Conservation (phyloP, 2,797 vertebrate species). For the Arrhamphus sclerolepis region DNA sequence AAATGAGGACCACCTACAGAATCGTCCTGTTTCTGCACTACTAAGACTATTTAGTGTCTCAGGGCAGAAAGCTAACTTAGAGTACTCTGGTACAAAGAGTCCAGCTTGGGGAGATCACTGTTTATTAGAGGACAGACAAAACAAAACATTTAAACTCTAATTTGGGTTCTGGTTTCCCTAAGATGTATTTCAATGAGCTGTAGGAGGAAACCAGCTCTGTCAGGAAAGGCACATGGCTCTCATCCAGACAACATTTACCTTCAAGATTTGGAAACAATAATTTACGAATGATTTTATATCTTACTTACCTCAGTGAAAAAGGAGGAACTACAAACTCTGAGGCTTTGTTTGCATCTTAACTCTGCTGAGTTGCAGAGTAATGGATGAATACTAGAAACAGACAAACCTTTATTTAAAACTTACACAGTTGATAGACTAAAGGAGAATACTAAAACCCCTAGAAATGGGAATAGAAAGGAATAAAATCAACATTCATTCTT, state of each 20-base stretch:
- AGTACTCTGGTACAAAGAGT: background rate
- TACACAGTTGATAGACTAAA: too few relatives aligned
- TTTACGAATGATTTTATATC: background rate
- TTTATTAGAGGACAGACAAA: background rate
- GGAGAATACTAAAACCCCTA: too few relatives aligned
- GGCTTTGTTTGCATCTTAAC: background rate
- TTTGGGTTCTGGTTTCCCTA: background rate
- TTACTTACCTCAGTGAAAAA: background rate
- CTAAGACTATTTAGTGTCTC: background rate
- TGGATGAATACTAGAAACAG: too few relatives aligned
- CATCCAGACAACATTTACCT: background rate
- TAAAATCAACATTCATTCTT: too few relatives aligned
- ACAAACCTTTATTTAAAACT: too few relatives aligned
- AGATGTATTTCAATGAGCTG: background rate
- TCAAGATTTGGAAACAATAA: background rate
- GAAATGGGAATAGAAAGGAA: too few relatives aligned
- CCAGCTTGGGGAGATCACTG: conserved; percentile 8
- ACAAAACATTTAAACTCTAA: background rate
- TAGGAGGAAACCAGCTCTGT: background rate
- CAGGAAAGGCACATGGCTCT: background rate
- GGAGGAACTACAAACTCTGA: background rate
- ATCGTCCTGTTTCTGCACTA: too few relatives aligned
- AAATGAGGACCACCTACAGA: too few relatives aligned
- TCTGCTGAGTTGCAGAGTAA: too few relatives aligned
- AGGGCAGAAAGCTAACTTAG: background rate